Evolutionary conservation across 2,888 invertebrate genomes (phyloP), one percentile per base, ranked within the genome.

Genomic region (Ectobius pallidus): DNA sequence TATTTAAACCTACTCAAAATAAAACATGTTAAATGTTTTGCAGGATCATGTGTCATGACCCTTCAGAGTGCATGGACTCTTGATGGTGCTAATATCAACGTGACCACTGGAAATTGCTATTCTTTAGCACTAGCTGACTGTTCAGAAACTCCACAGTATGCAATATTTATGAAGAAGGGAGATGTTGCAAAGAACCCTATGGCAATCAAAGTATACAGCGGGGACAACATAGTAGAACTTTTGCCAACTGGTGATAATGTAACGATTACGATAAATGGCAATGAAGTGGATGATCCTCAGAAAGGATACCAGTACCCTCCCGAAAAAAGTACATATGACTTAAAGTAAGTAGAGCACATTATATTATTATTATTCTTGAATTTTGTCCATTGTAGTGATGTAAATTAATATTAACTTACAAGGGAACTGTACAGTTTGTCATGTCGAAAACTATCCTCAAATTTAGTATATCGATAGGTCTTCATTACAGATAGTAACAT

Each of bases 71-170:
- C 79, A 0, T 72, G 78, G 20, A 79, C 78, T 25, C 69, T 80
- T 34, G 79, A 80, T 74, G 79, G 79, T 61, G 77, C 75, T 2
- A 78, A 78, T n/a, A 61, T 76, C 4, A 65, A 73, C 2, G 46
- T 76, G 22, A 68, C 77, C 4, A 39, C 75, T 20, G 49, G 74
- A n/a, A 67, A 74, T 7, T 79, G 79, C 62, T 80, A 78, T 65
- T 76, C 79, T 1, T 72, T 80, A 6, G 79, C 78, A 4, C 74
- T 78, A 11, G 80, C 79, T 1, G 80, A 81, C 73, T 80, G 80
- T 72, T 79, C 79, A 3, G 1, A 46, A 52, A 72, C 74, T 6
- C 72, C 79, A n/a, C 77, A 76, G 22, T 81, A 80, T 73, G 76
- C 78, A 6, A 73, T 80, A 11, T 77, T 80, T 46, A 74, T 79